Evolutionary conservation across 2,888 invertebrate species (phyloP).

Genomic region (Philereme vetulata): DNA sequence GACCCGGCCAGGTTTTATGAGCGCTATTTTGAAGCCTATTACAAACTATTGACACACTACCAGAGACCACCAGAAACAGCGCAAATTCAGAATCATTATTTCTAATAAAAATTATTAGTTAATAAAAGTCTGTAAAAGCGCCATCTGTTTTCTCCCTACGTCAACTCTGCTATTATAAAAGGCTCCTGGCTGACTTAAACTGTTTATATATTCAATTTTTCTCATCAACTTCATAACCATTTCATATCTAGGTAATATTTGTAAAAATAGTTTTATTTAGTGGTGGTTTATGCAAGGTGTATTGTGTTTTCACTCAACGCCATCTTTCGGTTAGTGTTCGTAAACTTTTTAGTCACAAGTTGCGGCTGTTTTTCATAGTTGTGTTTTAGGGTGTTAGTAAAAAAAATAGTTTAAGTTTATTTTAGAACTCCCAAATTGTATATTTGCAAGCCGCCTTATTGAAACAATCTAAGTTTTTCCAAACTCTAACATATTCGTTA

Average conservation of each 20-base stretch:
- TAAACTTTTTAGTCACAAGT: slow-evolving; percentile 36
- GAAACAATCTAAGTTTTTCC: slow-evolving; percentile 18
- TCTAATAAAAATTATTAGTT: slow-evolving; percentile 82
- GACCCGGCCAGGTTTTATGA: slow-evolving; percentile 65
- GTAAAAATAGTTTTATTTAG: background rate
- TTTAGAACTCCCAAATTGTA: slow-evolving; percentile 11
- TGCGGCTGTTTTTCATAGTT: slow-evolving; percentile 30
- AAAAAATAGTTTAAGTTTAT: slow-evolving; percentile 12
- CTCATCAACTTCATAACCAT: background rate
- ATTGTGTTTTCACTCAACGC: slow-evolving; percentile 15
- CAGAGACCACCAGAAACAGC: slow-evolving; percentile 71
- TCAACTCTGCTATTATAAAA: no score
- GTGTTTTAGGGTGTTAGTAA: slow-evolving; percentile 18
- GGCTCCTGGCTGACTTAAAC: no score
- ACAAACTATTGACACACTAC: slow-evolving; percentile 80
- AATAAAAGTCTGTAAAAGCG: slow-evolving; percentile 35
- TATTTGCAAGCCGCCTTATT: slow-evolving; percentile 27
- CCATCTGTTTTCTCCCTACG: background rate
- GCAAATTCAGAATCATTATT: slow-evolving; percentile 69
- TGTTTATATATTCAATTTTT: background rate
- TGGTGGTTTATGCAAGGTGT: slow-evolving; percentile 6
- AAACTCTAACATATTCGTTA: slow-evolving; percentile 1
- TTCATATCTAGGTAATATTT: background rate
- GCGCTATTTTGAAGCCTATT: slow-evolving; percentile 89
- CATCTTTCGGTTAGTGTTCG: slow-evolving; percentile 39